Percentiles rank a stretch among this genome's conserved stretches.
These are phyloP conservation scores for Eurois occulta DNA, from an alignment of 2,888 invertebrate genomes.

Conservation along the genomic window DNA sequence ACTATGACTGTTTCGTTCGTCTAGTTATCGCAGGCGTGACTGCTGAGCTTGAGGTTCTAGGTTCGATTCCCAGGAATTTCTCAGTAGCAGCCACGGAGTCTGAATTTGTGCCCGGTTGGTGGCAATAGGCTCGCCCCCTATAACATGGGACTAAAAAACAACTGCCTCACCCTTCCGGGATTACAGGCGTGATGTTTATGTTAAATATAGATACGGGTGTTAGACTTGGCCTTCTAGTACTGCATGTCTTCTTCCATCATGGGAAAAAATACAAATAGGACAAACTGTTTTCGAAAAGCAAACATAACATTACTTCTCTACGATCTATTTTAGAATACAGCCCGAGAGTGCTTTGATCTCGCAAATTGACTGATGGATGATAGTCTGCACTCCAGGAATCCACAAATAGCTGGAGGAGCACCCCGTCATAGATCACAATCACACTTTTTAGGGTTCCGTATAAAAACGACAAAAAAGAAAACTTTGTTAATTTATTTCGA, in stretches of 20 bases:
- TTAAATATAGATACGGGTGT: too few species aligned
- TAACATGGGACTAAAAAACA: too few species aligned
- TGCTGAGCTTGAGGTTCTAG: too few species aligned
- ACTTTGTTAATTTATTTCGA: background rate
- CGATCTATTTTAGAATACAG: constrained; percentile 23
- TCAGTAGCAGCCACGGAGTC: too few species aligned
- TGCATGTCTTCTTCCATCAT: background rate
- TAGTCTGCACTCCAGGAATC: constrained; percentile 37
- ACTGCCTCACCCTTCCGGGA: too few species aligned
- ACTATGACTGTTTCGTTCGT: too few species aligned
- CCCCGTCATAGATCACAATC: constrained; percentile 51
- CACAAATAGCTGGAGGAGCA: constrained; percentile 33
- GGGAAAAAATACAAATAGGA: background rate
- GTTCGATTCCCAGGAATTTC: too few species aligned
- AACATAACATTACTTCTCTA: background rate
- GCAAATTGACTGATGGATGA: constrained; percentile 68
- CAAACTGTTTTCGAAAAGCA: background rate
- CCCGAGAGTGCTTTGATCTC: constrained; percentile 18
- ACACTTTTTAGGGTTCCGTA: constrained; percentile 32
- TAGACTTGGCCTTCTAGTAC: background rate
- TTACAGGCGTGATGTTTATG: too few species aligned
- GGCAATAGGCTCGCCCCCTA: too few species aligned
- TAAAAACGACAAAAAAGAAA: background rate
- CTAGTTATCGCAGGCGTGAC: too few species aligned
- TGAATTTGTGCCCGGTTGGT: too few species aligned